A percentile compares a stretch with the other conserved stretches of the same genome.
phyloP scores from a whole-genome alignment of 2,797 vertebrate species.

The Acridotheres tristis region DNA sequence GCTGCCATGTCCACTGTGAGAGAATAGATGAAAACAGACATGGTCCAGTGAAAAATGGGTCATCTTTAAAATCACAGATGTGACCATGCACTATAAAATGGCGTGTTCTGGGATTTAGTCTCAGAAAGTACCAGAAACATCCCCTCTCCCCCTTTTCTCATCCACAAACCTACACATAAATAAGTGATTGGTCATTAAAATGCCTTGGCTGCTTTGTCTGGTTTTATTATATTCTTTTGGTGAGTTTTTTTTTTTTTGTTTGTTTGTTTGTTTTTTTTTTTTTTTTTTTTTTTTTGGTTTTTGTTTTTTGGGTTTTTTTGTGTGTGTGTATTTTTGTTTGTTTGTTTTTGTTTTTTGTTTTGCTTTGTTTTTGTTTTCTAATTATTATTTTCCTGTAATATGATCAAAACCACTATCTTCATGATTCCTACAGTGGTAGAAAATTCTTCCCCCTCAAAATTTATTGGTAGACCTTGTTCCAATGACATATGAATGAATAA shows the following conservation, averaged over 20 bases:
- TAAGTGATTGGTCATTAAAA: neutral
- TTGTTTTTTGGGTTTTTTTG: no score
- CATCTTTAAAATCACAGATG: neutral
- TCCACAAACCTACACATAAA: neutral
- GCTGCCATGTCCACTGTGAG: neutral
- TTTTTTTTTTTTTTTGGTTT: neutral
- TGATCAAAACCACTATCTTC: neutral
- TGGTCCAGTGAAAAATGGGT: neutral
- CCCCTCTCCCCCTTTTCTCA: neutral
- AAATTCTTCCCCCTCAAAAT: neutral
- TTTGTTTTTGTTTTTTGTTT: neutral
- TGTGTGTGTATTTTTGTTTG: no score
- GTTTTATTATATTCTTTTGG: neutral
- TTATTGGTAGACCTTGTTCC: neutral
- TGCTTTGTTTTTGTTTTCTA: neutral
- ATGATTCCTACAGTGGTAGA: neutral
- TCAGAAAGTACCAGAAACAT: neutral
- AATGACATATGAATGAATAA: neutral
- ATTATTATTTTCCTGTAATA: neutral
- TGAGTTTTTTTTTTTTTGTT: fast-evolving
- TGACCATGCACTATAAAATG: neutral
- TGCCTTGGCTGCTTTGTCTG: neutral
- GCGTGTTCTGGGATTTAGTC: neutral
- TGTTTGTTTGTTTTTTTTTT: no score
- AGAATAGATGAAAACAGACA: neutral